Evolutionary conservation across 2,797 vertebrate genomes (phyloP).

Genomic region (Ceryle rudis): DNA sequence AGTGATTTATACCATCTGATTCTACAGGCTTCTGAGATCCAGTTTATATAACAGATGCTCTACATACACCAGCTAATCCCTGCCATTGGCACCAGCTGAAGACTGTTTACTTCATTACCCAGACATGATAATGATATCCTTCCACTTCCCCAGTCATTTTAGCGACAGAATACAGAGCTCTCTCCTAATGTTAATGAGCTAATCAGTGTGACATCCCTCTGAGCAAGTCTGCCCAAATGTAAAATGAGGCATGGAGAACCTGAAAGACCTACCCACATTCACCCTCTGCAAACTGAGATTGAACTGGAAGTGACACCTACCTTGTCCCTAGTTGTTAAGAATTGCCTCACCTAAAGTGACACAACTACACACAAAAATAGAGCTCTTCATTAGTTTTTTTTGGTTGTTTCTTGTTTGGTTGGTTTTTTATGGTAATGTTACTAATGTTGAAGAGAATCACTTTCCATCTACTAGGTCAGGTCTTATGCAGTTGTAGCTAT

Average conservation of each 20-base stretch:
- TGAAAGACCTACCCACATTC: neutral
- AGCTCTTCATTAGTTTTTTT: neutral
- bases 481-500: neutral
- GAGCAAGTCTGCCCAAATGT: neutral
- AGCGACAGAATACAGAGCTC: neutral
- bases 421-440: neutral
- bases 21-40: neutral
- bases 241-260: neutral
- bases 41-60: neutral
- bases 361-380: neutral
- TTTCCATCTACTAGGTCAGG: neutral
- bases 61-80: neutral
- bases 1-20: neutral
- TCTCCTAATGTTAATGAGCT: neutral
- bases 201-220: neutral
- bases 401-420: fast-evolving
- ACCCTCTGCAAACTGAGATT: neutral
- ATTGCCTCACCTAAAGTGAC: neutral
- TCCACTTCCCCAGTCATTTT: neutral
- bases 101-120: conserved; percentile 10
- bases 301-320: neutral
- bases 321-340: neutral
- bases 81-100: neutral
- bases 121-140: neutral
- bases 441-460: neutral